phyloP scores from a whole-genome alignment of 2,888 invertebrate genomes.

The Drosophila infuscata region DNA sequence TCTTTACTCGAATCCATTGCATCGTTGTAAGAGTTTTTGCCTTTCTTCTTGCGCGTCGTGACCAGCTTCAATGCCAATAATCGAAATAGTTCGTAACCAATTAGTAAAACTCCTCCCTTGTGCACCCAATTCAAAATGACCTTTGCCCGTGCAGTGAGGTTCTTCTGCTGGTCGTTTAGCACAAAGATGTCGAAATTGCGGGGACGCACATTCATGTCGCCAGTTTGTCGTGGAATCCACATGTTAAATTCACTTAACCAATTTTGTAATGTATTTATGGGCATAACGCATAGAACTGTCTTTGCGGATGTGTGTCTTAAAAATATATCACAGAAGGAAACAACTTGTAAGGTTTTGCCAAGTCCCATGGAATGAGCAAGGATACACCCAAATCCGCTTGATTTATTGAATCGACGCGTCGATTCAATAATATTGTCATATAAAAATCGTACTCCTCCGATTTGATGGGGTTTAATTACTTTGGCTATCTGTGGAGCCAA shows the following conservation, averaged over 20 bases:
- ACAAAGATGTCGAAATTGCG: conserved; percentile 95
- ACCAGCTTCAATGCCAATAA: conserved; percentile 93
- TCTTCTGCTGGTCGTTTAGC: conserved; percentile 97
- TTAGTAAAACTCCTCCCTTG: conserved; percentile 96
- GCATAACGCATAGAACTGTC: conserved; percentile 97
- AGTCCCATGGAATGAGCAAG: conserved; percentile 99
- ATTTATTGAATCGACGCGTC: conserved; percentile 93
- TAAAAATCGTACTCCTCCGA: conserved; percentile 97
- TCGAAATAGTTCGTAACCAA: conserved; percentile 98
- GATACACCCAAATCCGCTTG: conserved; percentile 98
- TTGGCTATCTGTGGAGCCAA: conserved; percentile 95
- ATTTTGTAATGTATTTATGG: conserved; percentile 99
- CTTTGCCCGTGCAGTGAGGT: conserved; percentile 93
- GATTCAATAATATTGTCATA: conserved; percentile 99
- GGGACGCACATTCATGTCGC: conserved; percentile 89
- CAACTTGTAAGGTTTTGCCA: conserved; percentile 98
- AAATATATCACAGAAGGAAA: conserved; percentile 98
- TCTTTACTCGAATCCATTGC: conserved; percentile 88
- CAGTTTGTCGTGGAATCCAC: conserved; percentile 94
- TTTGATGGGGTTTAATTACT: conserved; percentile 98
- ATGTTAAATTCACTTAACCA: conserved; percentile 99
- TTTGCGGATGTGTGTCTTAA: conserved; percentile 94
- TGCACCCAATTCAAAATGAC: conserved; percentile 94
- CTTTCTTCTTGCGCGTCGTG: conserved; percentile 86
- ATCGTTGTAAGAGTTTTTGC: conserved; percentile 80